Base-by-base conservation (phyloP, 2,888 invertebrate genomes). In the Agrochola lychnidis region DNA sequence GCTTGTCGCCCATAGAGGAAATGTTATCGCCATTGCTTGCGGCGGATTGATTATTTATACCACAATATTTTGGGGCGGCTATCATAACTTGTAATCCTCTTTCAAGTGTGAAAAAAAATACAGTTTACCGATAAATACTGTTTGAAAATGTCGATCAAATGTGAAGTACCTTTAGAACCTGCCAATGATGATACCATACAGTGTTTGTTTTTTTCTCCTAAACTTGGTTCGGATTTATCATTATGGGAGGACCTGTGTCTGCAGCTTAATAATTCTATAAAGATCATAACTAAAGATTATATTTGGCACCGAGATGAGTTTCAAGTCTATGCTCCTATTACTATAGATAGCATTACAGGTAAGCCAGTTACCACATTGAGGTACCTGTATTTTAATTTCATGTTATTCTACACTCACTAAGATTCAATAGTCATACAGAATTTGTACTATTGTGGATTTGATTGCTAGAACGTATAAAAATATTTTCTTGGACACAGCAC, bases 141-240 rank as follows among this genome's bases (percentile, higher is more conserved):
- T 42, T 69, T 53, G 1, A 73, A 70, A 73, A 85, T 85, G 85
- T 69, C 84, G 25, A 76, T 48, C 25, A 74, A 79, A 64, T 48
- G 12, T 40, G 59, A 74, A 53, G 12, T 40, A 68, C 42, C 53
- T 42, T 36, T 75, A 67, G 81, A 82, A 74, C 87, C 86, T 59
- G 72, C 80, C 30, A 85, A 87, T 91, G 98, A 98, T 85, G 98
- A 98, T 94, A 98, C 97, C 86, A 96, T 98, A 48, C 98, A 98
- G 92, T 98, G 98, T 94, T 97, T 97, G 83, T 93, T 98, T 86
- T 98, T 98, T 94, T 97, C 97, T n/a, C 93, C 96, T 72, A 91
- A 96, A 76, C 92, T 95, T 77, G 94, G 95, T 73, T 86, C 91
- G 22, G 88, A 94, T 74, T 51, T 92, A 71, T 89, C 92, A 59